phyloP scores from a whole-genome alignment of 2,113 vertebrate genomes.

The Ciconia boyciana region DNA sequence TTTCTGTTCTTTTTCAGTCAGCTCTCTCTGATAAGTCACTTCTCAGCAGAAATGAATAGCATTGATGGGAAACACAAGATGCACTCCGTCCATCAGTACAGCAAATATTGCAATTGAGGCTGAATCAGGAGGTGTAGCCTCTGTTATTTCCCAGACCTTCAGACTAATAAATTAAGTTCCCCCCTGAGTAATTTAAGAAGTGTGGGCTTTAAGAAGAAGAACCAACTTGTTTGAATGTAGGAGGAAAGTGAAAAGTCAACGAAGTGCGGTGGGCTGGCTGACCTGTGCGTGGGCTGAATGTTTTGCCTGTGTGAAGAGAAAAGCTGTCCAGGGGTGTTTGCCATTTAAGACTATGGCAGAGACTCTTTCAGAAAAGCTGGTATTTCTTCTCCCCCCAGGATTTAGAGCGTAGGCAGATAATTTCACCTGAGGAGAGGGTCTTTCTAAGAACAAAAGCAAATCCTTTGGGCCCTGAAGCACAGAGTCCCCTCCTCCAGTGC shows the following conservation, averaged over 20 bases:
- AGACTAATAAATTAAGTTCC: not conserved
- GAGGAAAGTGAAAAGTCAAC: slow-evolving; percentile 53
- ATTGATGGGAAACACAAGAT: not conserved
- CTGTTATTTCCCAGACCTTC: slow-evolving; percentile 29
- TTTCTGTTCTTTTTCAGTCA: slow-evolving; percentile 17
- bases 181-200: slow-evolving; percentile 46
- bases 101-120: not conserved
- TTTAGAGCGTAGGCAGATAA: not conserved
- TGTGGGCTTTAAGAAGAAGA: not conserved
- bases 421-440: not conserved
- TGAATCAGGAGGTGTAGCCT: not conserved
- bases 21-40: not conserved
- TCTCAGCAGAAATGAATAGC: not conserved
- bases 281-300: fast-evolving
- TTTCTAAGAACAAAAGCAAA: not conserved
- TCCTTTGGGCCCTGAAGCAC: not conserved
- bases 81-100: not conserved
- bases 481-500: not conserved
- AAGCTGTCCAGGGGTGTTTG: not conserved
- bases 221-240: slow-evolving; percentile 39
- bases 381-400: not conserved
- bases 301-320: not conserved
- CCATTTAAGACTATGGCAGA: not conserved
- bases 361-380: slow-evolving; percentile 10
- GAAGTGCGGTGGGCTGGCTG: not conserved